Base-by-base conservation (phyloP, 2,888 invertebrate species). In the Isoperla grammatica region DNA sequence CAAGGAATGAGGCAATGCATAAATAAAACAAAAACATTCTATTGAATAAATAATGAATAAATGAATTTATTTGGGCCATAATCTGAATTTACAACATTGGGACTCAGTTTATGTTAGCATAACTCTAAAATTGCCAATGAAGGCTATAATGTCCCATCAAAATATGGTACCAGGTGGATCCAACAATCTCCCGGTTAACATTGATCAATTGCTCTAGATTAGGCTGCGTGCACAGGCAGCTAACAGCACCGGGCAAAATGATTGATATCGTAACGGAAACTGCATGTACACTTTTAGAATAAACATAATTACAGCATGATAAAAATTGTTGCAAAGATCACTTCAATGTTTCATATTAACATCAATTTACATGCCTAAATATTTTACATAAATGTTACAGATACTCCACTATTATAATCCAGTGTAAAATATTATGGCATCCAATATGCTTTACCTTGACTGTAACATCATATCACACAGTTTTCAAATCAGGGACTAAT, bases 31-130 rank as follows among this genome's bases (percentile, higher is more conserved):
- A 43, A 57, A 37, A 57, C 17, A 17, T 48, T 20, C 48, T 57
- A 15, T 54, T 56, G 56, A 48, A 40, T 56, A 49, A 49, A 57
- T 61, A 58, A 37, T 56, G 56, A 50, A 59, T 50, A 56, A 56
- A 42, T 56, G 49, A 59, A 56, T 62, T 59, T 57, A 57, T 62
- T 62, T 29, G 50, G 59, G 49, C 49, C 59, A 59, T 57, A 43
- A 20, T 56, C 42, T 48, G 22, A 56, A 60, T 54, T 22, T 60
- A 60, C 56, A 50, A 60, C 56, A 56, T 48, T 43, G 56, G 56
- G 60, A 49, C 22, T 60, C 17, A 42, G 42, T 45, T 54, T 54
- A 45, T 54, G 19, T 22, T 53, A 29, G 45, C 11, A 29, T 23
- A 50, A 50, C 29, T 3, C 15, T 50, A 50, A 50, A 35, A 29